Evolutionary conservation across 2,113 vertebrate genomes (phyloP).

Genomic region (Myrmecobius fasciatus): DNA sequence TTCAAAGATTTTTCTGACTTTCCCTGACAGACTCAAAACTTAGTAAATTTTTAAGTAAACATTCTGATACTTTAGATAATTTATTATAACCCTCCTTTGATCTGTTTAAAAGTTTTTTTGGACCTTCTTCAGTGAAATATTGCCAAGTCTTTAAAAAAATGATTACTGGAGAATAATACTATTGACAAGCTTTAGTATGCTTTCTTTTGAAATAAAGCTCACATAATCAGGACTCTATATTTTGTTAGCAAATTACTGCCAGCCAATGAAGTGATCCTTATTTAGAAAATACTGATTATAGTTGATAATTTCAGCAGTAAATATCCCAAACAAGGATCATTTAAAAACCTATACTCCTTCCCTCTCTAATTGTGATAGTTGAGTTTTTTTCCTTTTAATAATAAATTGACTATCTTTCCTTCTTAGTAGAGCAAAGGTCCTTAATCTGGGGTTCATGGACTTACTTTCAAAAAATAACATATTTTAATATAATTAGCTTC

Average conservation of each 20-base stretch:
- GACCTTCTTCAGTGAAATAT: constrained; percentile 1
- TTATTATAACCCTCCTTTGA: not conserved
- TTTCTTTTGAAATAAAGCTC: not conserved
- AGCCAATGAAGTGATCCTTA: not conserved
- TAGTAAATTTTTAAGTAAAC: not conserved
- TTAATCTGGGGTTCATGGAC: not conserved
- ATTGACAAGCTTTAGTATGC: not conserved
- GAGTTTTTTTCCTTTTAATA: not conserved
- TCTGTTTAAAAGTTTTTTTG: not conserved
- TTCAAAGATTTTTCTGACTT: not conserved
- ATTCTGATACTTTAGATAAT: not conserved
- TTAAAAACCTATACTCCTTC: constrained; percentile 3
- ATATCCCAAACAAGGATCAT: not conserved
- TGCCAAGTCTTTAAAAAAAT: constrained; percentile 2
- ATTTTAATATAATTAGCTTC: not conserved
- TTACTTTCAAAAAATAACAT: not conserved
- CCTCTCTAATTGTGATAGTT: not conserved
- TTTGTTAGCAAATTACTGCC: constrained; percentile 13
- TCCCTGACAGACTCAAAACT: not conserved
- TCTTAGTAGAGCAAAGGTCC: not conserved
- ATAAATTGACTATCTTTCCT: not conserved
- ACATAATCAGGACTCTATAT: not conserved
- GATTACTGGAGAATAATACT: not conserved
- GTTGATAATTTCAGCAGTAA: constrained; percentile 2
- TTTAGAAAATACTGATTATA: not conserved